Evolutionary conservation across 2,888 invertebrate species (phyloP).

Genomic region (Steromphala cineraria): DNA sequence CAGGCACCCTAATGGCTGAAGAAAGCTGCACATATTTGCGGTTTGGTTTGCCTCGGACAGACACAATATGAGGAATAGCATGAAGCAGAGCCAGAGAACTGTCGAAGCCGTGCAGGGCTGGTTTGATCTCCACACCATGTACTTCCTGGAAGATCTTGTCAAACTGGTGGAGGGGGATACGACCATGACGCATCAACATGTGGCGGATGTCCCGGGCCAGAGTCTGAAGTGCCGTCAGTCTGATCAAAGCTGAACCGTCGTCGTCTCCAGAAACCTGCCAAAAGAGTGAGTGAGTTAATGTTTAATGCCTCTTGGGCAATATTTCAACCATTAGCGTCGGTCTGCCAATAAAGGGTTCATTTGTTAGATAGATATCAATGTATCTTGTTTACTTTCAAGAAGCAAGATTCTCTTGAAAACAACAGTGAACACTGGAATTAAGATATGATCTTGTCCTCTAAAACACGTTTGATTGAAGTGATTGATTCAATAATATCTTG

Average conservation of each 20-base stretch:
- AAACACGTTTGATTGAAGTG: too few relatives aligned
- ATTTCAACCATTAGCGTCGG: too few relatives aligned
- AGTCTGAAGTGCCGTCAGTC: constrained; percentile 74
- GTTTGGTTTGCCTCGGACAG: constrained; percentile 75
- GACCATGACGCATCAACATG: constrained; percentile 78
- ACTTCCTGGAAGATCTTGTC: constrained; percentile 61
- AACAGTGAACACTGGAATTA: too few relatives aligned
- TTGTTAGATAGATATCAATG: too few relatives aligned
- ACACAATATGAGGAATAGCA: constrained; percentile 78
- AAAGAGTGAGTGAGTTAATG: neutral
- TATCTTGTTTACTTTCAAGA: too few relatives aligned
- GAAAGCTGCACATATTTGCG: constrained; percentile 52
- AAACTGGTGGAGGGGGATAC: constrained; percentile 72
- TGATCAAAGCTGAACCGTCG: constrained; percentile 65
- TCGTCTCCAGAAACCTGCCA: constrained; percentile 61
- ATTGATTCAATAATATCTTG: too few relatives aligned
- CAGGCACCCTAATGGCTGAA: constrained; percentile 42
- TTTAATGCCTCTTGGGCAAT: too few relatives aligned
- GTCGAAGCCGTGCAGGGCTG: constrained; percentile 78
- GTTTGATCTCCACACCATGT: constrained; percentile 77
- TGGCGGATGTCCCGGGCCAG: constrained; percentile 79
- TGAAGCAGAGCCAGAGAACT: constrained; percentile 78
- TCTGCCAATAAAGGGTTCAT: too few relatives aligned
- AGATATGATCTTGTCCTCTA: too few relatives aligned
- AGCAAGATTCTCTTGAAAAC: too few relatives aligned